phyloP scores from a whole-genome alignment of 2,797 vertebrate genomes.

The Heteromormyrus szaboi region DNA sequence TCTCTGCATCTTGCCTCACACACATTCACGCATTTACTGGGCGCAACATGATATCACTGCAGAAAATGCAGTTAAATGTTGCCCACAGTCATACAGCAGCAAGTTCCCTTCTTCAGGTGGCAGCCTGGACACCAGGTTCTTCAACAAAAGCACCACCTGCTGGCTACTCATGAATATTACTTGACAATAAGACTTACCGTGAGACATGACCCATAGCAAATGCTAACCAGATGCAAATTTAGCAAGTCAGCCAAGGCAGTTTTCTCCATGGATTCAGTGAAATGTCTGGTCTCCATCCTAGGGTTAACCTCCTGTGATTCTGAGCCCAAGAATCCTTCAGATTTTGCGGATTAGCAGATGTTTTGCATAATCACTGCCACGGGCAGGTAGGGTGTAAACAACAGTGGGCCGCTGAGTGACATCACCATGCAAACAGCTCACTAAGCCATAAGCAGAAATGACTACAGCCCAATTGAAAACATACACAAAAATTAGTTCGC shows the following conservation, averaged over 20 bases:
- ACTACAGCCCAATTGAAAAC: neutral
- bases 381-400: constrained; percentile 43
- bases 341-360: constrained; percentile 58
- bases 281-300: constrained; percentile 47
- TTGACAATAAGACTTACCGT: neutral
- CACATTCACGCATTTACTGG: neutral
- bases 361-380: constrained; percentile 68
- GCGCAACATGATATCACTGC: neutral
- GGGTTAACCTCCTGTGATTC: constrained; percentile 60
- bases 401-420: constrained; percentile 39
- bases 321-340: constrained; percentile 50
- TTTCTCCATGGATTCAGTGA: constrained; percentile 34
- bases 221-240: neutral
- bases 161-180: neutral
- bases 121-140: neutral
- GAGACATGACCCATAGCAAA: neutral
- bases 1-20: neutral
- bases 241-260: neutral
- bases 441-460: neutral
- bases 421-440: constrained; percentile 25
- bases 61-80: neutral
- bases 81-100: neutral
- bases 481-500: neutral
- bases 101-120: neutral
- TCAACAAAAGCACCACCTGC: neutral